Evolutionary conservation across 2,797 vertebrate species (phyloP).

Genomic region (Parauchenoglanis ngamensis): DNA sequence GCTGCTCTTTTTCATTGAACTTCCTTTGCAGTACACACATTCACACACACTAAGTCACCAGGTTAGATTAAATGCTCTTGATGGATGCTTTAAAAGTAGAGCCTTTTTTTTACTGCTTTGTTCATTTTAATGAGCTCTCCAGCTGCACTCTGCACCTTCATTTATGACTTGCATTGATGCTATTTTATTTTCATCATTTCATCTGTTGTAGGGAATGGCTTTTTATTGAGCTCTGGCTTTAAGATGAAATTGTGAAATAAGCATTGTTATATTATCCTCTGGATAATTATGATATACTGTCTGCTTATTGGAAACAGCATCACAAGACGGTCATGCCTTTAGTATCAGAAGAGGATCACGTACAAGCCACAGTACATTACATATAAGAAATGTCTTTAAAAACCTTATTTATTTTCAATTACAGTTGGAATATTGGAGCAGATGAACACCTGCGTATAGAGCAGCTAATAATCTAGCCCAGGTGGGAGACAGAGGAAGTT

Average conservation of each 20-base stretch:
- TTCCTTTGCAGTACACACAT: constrained; percentile 9
- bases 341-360: neutral
- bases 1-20: constrained; percentile 27
- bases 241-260: neutral
- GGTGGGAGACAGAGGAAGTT: constrained; percentile 15
- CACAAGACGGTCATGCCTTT: neutral
- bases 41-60: neutral
- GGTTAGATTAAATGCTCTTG: constrained; percentile 18
- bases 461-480: constrained; percentile 14
- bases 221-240: neutral
- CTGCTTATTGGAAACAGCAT: neutral
- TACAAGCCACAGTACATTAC: neutral
- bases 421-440: neutral
- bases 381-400: neutral
- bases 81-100: constrained; percentile 23
- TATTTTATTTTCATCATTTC: neutral
- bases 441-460: neutral
- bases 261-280: neutral
- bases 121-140: constrained; percentile 19
- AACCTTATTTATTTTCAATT: constrained; percentile 8
- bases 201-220: neutral
- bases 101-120: constrained; percentile 13
- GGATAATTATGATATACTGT: neutral
- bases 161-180: neutral
- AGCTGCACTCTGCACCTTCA: neutral